These are phyloP conservation scores for Ophion ventricosus DNA, from an alignment of 2,888 invertebrate genomes.

Conservation along the genomic window DNA sequence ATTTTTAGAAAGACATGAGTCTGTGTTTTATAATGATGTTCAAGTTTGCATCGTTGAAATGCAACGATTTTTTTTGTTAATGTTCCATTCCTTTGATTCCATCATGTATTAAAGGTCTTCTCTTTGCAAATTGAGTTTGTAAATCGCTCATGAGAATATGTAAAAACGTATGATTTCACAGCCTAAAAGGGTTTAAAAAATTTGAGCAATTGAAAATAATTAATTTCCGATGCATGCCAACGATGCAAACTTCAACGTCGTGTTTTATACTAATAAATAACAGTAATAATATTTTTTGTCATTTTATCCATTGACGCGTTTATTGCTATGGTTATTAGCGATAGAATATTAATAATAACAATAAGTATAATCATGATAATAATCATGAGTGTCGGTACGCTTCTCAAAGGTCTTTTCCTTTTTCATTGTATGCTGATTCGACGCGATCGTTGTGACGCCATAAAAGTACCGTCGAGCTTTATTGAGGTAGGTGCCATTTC, in stretches of 20 bases:
- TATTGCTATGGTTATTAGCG: neutral
- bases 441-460: neutral
- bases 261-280: neutral
- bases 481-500: neutral
- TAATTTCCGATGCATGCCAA: too few relatives aligned
- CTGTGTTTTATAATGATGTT: too few relatives aligned
- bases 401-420: neutral
- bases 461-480: neutral
- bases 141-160: too few relatives aligned
- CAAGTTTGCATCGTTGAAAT: too few relatives aligned
- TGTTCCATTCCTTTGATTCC: too few relatives aligned
- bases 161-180: too few relatives aligned
- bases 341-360: neutral
- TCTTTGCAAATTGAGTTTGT: too few relatives aligned
- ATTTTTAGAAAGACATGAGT: neutral
- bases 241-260: too few relatives aligned
- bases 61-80: too few relatives aligned
- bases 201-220: too few relatives aligned
- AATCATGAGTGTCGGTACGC: neutral
- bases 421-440: neutral
- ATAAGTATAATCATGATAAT: neutral
- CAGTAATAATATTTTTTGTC: neutral
- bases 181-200: too few relatives aligned
- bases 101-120: too few relatives aligned
- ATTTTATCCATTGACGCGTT: neutral